phyloP scores from a whole-genome alignment of 2,888 invertebrate genomes.

The Polietes domitor region DNA sequence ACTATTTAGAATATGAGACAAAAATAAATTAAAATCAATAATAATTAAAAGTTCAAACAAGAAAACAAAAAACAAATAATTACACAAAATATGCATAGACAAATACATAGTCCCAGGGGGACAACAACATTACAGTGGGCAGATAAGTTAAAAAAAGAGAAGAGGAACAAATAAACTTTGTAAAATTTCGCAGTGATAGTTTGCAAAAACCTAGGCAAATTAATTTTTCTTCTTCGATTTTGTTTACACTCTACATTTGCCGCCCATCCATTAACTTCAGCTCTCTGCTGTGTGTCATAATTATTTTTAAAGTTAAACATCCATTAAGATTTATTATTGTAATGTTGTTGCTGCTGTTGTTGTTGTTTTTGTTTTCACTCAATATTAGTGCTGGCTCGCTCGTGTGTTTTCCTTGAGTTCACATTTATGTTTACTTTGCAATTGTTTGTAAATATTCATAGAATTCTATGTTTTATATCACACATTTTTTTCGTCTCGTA shows the following conservation, averaged over 20 bases:
- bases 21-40: background rate
- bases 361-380: no score
- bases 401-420: background rate
- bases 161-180: no score
- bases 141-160: no score
- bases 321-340: background rate
- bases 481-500: background rate
- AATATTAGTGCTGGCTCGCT: background rate
- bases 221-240: no score
- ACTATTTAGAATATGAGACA: no score
- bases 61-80: background rate
- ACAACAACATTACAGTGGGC: no score
- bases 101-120: background rate
- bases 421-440: slow-evolving; percentile 26
- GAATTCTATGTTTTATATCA: background rate
- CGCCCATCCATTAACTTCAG: background rate
- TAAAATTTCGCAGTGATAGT: background rate
- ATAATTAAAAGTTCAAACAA: background rate
- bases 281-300: background rate
- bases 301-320: background rate
- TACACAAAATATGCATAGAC: background rate
- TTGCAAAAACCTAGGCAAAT: background rate
- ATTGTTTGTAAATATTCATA: slow-evolving; percentile 28
- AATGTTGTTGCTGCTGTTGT: no score
- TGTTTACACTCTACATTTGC: background rate